These are phyloP conservation scores for Dicrostonyx torquatus DNA, from an alignment of 2,797 vertebrate species.

Conservation along the genomic window DNA sequence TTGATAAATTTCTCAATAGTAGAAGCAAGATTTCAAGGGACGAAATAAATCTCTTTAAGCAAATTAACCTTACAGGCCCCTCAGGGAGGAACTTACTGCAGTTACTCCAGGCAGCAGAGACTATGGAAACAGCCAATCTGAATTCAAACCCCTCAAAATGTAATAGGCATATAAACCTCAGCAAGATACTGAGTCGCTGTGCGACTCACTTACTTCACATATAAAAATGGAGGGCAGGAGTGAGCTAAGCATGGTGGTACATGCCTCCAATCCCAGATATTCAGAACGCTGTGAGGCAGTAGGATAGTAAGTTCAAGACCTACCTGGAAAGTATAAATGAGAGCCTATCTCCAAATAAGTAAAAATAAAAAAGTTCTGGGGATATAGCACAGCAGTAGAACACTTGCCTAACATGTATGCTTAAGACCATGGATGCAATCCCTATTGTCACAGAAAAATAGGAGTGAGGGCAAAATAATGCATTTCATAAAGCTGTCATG, in stretches of 20 bases:
- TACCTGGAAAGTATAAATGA: background rate
- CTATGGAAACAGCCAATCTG: background rate
- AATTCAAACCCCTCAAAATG: slow-evolving; percentile 30
- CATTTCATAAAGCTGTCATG: background rate
- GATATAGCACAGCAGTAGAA: background rate
- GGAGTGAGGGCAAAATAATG: background rate
- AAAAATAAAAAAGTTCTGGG: background rate
- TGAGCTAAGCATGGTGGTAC: background rate
- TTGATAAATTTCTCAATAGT: slow-evolving; percentile 11
- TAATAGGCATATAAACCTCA: background rate
- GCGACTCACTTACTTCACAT: slow-evolving; percentile 42
- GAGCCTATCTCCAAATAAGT: background rate
- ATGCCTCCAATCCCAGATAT: background rate
- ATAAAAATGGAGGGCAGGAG: background rate
- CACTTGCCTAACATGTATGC: background rate
- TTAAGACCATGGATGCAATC: background rate
- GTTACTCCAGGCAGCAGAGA: background rate
- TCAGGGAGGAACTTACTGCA: slow-evolving; percentile 32
- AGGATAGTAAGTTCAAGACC: background rate
- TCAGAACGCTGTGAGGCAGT: background rate
- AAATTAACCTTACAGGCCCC: background rate
- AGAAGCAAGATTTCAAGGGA: slow-evolving; percentile 8
- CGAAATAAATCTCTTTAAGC: slow-evolving; percentile 30
- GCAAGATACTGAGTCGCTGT: background rate
- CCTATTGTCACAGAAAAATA: background rate